These are phyloP conservation scores for Esox masquinongy DNA, from an alignment of 2,797 vertebrate genomes.

Conservation along the genomic window DNA sequence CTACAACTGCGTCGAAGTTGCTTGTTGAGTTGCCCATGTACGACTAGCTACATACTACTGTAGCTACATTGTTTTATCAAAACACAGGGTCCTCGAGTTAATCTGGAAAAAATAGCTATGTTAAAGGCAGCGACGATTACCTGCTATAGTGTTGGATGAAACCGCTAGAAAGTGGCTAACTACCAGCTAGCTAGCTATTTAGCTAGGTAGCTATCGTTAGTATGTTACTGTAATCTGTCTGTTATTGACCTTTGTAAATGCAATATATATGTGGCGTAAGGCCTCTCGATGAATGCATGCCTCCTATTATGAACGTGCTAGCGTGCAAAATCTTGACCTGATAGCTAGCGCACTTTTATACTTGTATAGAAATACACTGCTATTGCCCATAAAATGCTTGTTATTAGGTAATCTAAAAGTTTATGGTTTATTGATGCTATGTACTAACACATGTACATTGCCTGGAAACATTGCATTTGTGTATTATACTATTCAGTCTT, in stretches of 20 bases:
- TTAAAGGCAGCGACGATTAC: background rate
- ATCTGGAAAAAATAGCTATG: background rate
- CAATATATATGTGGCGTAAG: background rate
- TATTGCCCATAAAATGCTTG: background rate
- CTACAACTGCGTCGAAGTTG: background rate
- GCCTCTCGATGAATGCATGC: background rate
- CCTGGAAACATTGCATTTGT: background rate
- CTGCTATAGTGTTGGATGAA: background rate
- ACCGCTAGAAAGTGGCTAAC: background rate
- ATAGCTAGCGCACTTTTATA: background rate
- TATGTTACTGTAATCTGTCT: background rate
- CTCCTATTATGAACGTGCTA: background rate
- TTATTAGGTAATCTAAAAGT: background rate
- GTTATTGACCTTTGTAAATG: background rate
- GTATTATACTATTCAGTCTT: background rate
- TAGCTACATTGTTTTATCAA: background rate
- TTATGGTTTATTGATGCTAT: background rate
- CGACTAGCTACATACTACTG: background rate
- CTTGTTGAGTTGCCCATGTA: background rate
- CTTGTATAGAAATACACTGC: background rate
- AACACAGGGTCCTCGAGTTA: background rate
- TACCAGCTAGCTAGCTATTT: slow-evolving; percentile 18
- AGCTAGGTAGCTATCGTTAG: slow-evolving; percentile 4
- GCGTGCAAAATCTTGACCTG: background rate
- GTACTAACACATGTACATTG: background rate